These are phyloP conservation scores for Cybosia mesomella DNA, from an alignment of 2,888 invertebrate genomes.

Conservation along the genomic window DNA sequence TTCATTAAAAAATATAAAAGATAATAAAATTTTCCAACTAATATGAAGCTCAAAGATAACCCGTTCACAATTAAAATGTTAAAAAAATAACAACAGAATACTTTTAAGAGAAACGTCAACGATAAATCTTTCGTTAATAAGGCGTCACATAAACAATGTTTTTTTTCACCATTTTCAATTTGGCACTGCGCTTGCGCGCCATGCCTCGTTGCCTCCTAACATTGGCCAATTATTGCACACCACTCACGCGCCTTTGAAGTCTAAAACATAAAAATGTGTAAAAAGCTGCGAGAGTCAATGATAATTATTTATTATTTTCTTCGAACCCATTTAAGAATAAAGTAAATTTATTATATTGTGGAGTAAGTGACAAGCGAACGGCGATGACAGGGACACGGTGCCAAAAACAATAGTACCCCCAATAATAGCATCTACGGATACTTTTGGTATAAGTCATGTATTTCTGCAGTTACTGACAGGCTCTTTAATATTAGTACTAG, in stretches of 20 bases:
- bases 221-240: slow-evolving; percentile 69
- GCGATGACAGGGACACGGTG: slow-evolving; percentile 44
- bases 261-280: slow-evolving; percentile 60
- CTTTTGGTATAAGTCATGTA: slow-evolving; percentile 22
- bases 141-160: slow-evolving; percentile 75
- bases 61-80: slow-evolving; percentile 42
- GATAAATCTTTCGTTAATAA: slow-evolving; percentile 80
- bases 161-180: slow-evolving; percentile 71
- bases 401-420: slow-evolving; percentile 49
- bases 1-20: slow-evolving; percentile 9
- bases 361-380: slow-evolving; percentile 42
- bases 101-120: slow-evolving; percentile 64
- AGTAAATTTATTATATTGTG: slow-evolving; percentile 47
- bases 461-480: slow-evolving; percentile 17
- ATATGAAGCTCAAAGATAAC: slow-evolving; percentile 39
- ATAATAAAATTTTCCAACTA: slow-evolving; percentile 20
- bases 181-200: slow-evolving; percentile 66
- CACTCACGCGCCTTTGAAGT: slow-evolving; percentile 69
- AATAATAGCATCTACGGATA: slow-evolving; percentile 32
- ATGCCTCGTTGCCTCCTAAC: slow-evolving; percentile 64
- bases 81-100: slow-evolving; percentile 57
- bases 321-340: slow-evolving; percentile 51
- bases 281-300: slow-evolving; percentile 55
- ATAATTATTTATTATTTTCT: slow-evolving; percentile 57
- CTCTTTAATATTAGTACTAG: slow-evolving; percentile 20